A percentile compares a stretch with the other conserved stretches of the same genome.
Evolutionary conservation across 1,140 invertebrate species (phyloP).

Genomic region (Meloidogyne exigua): DNA sequence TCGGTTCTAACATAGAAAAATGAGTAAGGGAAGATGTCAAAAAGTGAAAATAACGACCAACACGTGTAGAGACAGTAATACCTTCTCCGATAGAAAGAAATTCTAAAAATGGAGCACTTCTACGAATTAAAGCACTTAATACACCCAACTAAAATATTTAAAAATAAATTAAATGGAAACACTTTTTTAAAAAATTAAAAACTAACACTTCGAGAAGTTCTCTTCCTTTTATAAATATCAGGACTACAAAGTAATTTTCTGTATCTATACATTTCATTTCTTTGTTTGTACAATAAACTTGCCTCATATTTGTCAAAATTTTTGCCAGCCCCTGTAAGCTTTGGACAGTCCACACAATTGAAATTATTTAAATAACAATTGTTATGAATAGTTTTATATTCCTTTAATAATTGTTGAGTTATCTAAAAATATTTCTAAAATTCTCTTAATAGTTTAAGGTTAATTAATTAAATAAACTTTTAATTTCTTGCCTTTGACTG

Average conservation of each 20-base stretch:
- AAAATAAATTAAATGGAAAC: background rate
- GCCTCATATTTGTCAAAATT: too few relatives aligned
- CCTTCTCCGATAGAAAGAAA: background rate
- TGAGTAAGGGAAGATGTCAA: background rate
- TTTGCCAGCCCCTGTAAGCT: too few relatives aligned
- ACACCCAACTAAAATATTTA: background rate
- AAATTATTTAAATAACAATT: too few relatives aligned
- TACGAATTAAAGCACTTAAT: background rate
- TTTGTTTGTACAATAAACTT: too few relatives aligned
- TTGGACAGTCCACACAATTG: too few relatives aligned
- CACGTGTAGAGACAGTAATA: background rate
- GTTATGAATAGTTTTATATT: too few relatives aligned
- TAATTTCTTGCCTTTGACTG: too few relatives aligned
- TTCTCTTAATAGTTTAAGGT: too few relatives aligned
- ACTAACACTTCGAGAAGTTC: background rate
- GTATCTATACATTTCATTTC: background rate
- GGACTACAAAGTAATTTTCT: background rate
- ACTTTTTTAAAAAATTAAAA: background rate
- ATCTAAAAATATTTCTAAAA: too few relatives aligned
- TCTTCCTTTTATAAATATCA: background rate
- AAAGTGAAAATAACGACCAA: background rate
- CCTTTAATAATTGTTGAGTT: too few relatives aligned
- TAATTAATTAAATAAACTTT: too few relatives aligned
- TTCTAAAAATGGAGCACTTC: background rate
- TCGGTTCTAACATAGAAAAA: background rate